These are phyloP conservation scores for Dinocampus coccinellae DNA, from an alignment of 2,888 invertebrate species.

Conservation along the genomic window DNA sequence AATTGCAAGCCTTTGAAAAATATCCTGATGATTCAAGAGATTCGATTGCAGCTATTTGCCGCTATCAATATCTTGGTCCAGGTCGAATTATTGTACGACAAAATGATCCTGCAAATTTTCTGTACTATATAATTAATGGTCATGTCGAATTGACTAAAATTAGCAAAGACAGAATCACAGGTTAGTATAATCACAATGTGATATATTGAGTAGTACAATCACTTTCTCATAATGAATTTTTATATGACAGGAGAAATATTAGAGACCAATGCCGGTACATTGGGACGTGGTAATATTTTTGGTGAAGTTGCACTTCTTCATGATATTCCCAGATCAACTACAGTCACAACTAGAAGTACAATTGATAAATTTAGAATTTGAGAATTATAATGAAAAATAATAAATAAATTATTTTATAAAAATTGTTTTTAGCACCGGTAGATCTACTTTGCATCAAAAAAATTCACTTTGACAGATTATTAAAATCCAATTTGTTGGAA, in stretches of 20 bases:
- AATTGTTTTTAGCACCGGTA: slow-evolving; percentile 69
- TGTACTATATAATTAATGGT: slow-evolving; percentile 78
- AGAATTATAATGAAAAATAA: background rate
- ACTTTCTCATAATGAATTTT: background rate
- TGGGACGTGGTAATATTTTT: slow-evolving; percentile 76
- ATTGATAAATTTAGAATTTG: background rate
- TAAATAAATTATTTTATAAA: background rate
- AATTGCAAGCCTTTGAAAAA: slow-evolving; percentile 52
- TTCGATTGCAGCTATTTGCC: slow-evolving; percentile 74
- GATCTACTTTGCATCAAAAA: slow-evolving; percentile 77
- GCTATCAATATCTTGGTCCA: slow-evolving; percentile 75
- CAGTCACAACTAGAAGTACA: slow-evolving; percentile 71
- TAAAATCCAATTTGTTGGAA: slow-evolving; percentile 73
- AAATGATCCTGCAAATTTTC: slow-evolving; percentile 73
- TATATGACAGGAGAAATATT: slow-evolving; percentile 50
- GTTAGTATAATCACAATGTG: slow-evolving; percentile 37
- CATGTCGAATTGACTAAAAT: slow-evolving; percentile 72
- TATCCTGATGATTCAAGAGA: slow-evolving; percentile 73
- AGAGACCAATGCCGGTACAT: slow-evolving; percentile 69
- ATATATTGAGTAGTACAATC: background rate
- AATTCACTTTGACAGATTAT: slow-evolving; percentile 75
- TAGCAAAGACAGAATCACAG: slow-evolving; percentile 70
- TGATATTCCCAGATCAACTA: slow-evolving; percentile 74
- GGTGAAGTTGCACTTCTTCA: slow-evolving; percentile 78
- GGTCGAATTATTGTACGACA: slow-evolving; percentile 76